Base-by-base conservation (phyloP, 2,797 vertebrate species). In the Nannoperca obscura region DNA sequence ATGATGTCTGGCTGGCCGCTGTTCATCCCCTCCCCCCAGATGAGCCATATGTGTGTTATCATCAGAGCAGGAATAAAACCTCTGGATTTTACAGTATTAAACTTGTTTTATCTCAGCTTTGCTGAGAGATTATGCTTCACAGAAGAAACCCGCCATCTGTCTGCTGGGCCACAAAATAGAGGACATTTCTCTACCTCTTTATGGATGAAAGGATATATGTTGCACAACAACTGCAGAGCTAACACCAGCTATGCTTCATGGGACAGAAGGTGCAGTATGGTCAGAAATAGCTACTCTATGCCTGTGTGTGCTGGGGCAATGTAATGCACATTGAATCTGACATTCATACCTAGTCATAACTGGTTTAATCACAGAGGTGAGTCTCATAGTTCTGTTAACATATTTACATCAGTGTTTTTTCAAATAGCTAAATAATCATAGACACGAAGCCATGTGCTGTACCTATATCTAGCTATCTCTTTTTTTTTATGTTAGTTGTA, bases 41-140 rank as follows among this genome's bases (percentile, higher is more conserved):
- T 95, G 82, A 92, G 90, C 94, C 94, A 94, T 96, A 96, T 96
- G 96, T 81, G 88, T 30, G 75, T 62, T 83, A 92, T 95, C 88
- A 74, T 91, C 79, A 82, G 88, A 89, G 91, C 93, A 94, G 91
- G 92, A 94, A 95, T 94, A 93, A 96, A 95, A 94, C 94, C 95
- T 88, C 84, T 73, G 94, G 94, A 94, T 94, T 94, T 92, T 75
- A 88, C 88, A 84, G 94, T 91, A 94, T 93, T 97, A 96, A 96
- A 96, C 89, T 93, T 92, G 88, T 95, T 94, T 97, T 96, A 97
- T 95, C 94, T 96, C 94, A 95, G 96, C 96, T 97, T 96, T 95
- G 90, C 93, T 85, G 89, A 84, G 90, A 95, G 96, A 96, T 97
- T 96, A 96, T 93, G 91, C 88, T 90, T 84, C 90, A 94, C 92